Percentiles rank a stretch among this genome's conserved stretches.
Conservation (phyloP, 2,888 invertebrate genomes). For the Cheiracanthium punctorium region DNA sequence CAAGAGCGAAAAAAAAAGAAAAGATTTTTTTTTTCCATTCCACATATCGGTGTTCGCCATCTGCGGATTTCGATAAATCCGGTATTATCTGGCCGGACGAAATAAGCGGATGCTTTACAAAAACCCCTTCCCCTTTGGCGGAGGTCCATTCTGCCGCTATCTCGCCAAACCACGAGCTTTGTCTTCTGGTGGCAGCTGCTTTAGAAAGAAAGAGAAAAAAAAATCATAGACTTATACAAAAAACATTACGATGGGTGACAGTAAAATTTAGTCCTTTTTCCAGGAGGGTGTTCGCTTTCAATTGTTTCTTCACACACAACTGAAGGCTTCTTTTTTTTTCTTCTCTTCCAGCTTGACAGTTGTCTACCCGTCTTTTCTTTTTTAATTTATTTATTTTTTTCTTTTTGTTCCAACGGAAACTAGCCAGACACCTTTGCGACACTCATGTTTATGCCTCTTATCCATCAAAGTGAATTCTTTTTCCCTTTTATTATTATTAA, state of each 20-base stretch:
- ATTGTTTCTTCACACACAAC: conserved; percentile 25
- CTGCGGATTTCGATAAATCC: conserved; percentile 44
- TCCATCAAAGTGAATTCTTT: neutral
- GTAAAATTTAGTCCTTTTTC: conserved; percentile 41
- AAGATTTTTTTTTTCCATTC: conserved; percentile 12
- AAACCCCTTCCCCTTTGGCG: conserved; percentile 15
- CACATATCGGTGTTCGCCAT: conserved; percentile 29
- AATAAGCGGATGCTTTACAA: conserved; percentile 33
- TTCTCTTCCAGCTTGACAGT: neutral
- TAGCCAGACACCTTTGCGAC: conserved; percentile 29
- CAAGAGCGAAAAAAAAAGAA: conserved; percentile 12
- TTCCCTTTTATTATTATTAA: neutral
- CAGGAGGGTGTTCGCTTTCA: conserved; percentile 36
- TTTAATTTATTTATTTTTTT: conserved; percentile 24
- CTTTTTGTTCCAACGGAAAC: conserved; percentile 39
- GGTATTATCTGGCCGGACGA: conserved; percentile 5
- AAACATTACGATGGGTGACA: conserved; percentile 18
- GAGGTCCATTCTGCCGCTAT: conserved; percentile 3
- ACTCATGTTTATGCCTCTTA: neutral
- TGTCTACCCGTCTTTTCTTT: neutral
- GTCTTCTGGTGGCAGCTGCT: conserved; percentile 37
- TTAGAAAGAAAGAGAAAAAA: conserved; percentile 10
- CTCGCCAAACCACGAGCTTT: conserved; percentile 26
- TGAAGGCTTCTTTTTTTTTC: neutral
- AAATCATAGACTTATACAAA: neutral